phyloP scores from a whole-genome alignment of 2,797 vertebrate species.

The Pantherophis vulpinus region DNA sequence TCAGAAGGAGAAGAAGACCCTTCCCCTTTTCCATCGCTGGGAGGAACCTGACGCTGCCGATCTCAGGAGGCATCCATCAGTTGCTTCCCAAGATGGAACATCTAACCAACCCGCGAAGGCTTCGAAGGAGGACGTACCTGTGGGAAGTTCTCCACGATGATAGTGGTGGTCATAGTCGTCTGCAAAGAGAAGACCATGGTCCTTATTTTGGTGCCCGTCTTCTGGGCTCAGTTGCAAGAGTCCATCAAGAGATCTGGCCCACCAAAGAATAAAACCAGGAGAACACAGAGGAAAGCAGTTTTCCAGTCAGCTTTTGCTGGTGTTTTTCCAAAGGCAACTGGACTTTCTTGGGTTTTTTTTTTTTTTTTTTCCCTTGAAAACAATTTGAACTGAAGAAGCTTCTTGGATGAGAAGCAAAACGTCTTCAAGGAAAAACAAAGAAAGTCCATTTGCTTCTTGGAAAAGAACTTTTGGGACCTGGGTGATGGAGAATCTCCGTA shows the following conservation, averaged over 20 bases:
- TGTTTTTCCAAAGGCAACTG: too few relatives aligned
- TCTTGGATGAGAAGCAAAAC: too few relatives aligned
- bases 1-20: background rate
- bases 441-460: too few relatives aligned
- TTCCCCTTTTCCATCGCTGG: rapidly evolving
- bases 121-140: background rate
- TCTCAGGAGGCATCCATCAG: background rate
- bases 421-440: too few relatives aligned
- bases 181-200: background rate
- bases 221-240: background rate
- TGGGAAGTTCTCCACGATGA: background rate
- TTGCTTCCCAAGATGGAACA: too few relatives aligned
- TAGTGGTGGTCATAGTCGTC: background rate
- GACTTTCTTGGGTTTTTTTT: too few relatives aligned
- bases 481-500: too few relatives aligned
- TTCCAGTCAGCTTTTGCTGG: background rate
- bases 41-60: too few relatives aligned
- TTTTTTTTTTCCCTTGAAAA: too few relatives aligned
- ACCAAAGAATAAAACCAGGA: background rate
- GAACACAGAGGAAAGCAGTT: background rate
- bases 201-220: too few relatives aligned
- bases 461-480: too few relatives aligned
- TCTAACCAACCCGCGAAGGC: background rate
- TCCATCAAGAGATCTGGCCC: background rate
- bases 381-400: too few relatives aligned